Evolutionary conservation across 2,113 vertebrate species (phyloP), one percentile per base, ranked within the genome.

Genomic region (Nyctereutes procyonoides): DNA sequence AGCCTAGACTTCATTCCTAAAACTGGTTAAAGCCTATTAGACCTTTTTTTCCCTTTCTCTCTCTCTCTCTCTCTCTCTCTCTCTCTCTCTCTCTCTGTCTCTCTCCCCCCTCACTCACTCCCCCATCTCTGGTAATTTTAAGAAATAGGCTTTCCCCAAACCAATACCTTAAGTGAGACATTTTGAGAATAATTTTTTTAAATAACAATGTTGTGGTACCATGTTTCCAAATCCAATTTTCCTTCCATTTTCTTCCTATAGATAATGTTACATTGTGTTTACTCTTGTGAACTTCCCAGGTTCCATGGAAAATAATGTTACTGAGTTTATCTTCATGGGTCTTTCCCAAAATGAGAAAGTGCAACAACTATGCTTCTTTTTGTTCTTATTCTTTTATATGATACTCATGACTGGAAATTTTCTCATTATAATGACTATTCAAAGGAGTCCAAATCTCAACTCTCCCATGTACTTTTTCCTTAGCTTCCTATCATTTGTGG

Each of bases 401-500:
- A n/a, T 88, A 30, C 97, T 96, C 48, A 65, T 97, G 30, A 20
- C 94, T 28, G 97, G 97, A 56, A 98, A 98, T 88, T 69, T 94
- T 58, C 95, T 98, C 38, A 97, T 98, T 28, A 69, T 98, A 48
- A 30, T 94, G 15, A 98, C 96, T 17, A 86, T 95, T 51, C 24
- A 84, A 38, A 87, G 82, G 60, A 97, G 90, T 14, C 53, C 88
- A 11, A 63, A 53, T 77, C 82, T 98, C 79, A 95, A 35, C 8
- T 98, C 97, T 35, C 96, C 95, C 24, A 98, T 98, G 97, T 98
- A 97, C 84, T 98, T 97, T 69, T 98, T 98, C 71, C 97, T 98
- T 4, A 88, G 97, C 30, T 96, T 92, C 82, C 58, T 98, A 60
- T 97, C 97, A 20, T 62, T 97, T 90, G 92, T 95, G 30, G 98